A percentile compares a stretch with the other conserved stretches of the same genome.
Conservation (phyloP, 30 jellyfish, hydroid and myxozoan genomes). For the Phacellophora camtschatica region DNA sequence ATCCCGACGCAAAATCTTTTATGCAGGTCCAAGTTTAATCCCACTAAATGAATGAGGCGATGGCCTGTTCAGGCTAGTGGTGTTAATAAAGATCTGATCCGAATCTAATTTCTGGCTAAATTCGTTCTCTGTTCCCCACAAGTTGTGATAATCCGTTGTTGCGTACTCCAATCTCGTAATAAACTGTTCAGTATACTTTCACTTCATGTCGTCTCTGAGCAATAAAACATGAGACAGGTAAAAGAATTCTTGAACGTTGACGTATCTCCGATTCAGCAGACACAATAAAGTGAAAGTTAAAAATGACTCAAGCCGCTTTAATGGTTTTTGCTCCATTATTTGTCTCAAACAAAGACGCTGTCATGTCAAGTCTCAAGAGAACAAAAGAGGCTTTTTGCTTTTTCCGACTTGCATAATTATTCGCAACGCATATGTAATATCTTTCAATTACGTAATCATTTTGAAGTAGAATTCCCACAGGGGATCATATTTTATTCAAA, state of each 20-base stretch:
- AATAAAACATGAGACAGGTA: neutral
- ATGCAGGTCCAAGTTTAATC: neutral
- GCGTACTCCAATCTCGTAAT: neutral
- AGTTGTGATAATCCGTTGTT: neutral
- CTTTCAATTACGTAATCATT: neutral
- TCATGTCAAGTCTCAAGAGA: neutral
- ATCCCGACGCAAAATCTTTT: slow-evolving; percentile 12
- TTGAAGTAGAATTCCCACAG: too few relatives aligned
- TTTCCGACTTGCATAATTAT: slow-evolving; percentile 44
- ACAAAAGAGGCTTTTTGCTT: neutral
- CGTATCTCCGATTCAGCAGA: neutral
- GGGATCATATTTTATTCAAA: too few relatives aligned
- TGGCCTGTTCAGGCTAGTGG: neutral
- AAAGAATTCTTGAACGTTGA: neutral
- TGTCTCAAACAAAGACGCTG: neutral
- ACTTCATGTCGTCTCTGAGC: neutral
- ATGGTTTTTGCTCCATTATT: slow-evolving; percentile 11
- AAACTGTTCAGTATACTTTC: neutral
- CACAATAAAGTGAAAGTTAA: neutral
- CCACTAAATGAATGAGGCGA: slow-evolving; percentile 18
- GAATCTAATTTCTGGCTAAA: neutral
- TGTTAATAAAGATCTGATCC: slow-evolving; percentile 13
- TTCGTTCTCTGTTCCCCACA: neutral
- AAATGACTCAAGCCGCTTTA: neutral
- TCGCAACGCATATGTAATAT: neutral